Evolutionary conservation across 35 echinoderm and acorn worm genomes (phyloP), one percentile per base, ranked within the genome.

Genomic region (Ophiothrix spiculata): DNA sequence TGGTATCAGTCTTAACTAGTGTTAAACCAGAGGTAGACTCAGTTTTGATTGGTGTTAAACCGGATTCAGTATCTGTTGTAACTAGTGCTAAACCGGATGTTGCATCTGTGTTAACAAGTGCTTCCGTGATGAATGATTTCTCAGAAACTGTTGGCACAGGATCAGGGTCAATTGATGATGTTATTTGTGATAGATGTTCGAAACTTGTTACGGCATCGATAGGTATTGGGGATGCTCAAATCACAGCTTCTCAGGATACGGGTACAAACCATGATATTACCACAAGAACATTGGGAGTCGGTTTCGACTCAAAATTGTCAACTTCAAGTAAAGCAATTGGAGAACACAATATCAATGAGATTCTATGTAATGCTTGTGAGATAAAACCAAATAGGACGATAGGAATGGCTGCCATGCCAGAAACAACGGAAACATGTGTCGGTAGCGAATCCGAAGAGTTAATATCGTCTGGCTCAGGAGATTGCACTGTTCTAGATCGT

Each of bases 241-340:
- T 69, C 3, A 32, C 64, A 41, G 84, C 76, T 33, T 39, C 19
- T 33, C 75, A 89, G 15, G 91, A 89, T 10, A 88, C 91, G 31
- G 93, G 93, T 10, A 95, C 93, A 34, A 95, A 91, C 40, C 86
- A 88, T 80, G 88, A 75, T 36, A 64, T 95, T 10, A 33, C 76
- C 0, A 87, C 89, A 36, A 79, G 82, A 79, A 91, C 89, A 36
- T 31, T 95, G n/a, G 93, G 93, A 13, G 86, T 90, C 19, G 89
- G 93, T 56, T 54, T 54, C 8, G 39, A 45, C 41, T 64, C 31
- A 35, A 21, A 36, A 64, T 6, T 63, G 23, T 45, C 11, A 15
- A 36, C 45, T 1, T 82, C 77, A 25, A 45, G 76, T 42, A 90
- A 81, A 36, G 90, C 84, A 10, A 85, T 92, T 23, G 90, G 90